Evolutionary conservation across 2,888 invertebrate genomes (phyloP), one percentile per base, ranked within the genome.

Genomic region (Ectemnius lituratus): DNA sequence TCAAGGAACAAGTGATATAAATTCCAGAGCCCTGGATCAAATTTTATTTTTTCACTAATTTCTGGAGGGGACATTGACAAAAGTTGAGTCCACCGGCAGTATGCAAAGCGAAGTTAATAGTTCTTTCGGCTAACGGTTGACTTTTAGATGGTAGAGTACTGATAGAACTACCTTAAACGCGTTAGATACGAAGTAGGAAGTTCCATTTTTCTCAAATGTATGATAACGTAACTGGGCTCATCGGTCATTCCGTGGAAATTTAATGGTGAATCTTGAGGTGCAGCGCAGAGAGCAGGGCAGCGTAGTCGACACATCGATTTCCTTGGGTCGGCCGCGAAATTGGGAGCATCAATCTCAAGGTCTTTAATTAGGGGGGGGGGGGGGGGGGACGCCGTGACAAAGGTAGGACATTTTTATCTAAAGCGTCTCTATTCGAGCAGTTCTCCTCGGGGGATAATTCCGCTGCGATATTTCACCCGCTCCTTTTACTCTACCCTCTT

Each of bases 351-450:
- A 84, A 83, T 83, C 75, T 61, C 64, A 28, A 63, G 67, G 66
- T 70, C 84, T 83, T 85, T 83, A 84, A 85, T 85, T 86, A 84
- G 78, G 72, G 64, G n/a, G n/a, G n/a, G n/a, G n/a, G n/a, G n/a
- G n/a, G n/a, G n/a, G n/a, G n/a, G 58, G 74, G 77, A 70, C 65
- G n/a, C 70, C 72, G 81, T 85, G 85, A 86, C 85, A 85, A 86
- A 86, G 80, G 85, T 78, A 70, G 80, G 79, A 76, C 84, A 85
- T 85, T 86, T 86, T 86, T 86, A 85, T 84, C 82, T 83, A 81
- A 84, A 81, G 79, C 77, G 79, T 70, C 78, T 81, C 71, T 73
- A 65, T 81, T 83, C 76, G 60, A 73, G 69, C 78, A 70, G 52
- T 73, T 74, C 76, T 69, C 81, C 65, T 76, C 59, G 58, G 84